A percentile compares a stretch with the other conserved stretches of the same genome.
Conservation (phyloP, 2,113 vertebrate species). For the Cyanoderma ruficeps region DNA sequence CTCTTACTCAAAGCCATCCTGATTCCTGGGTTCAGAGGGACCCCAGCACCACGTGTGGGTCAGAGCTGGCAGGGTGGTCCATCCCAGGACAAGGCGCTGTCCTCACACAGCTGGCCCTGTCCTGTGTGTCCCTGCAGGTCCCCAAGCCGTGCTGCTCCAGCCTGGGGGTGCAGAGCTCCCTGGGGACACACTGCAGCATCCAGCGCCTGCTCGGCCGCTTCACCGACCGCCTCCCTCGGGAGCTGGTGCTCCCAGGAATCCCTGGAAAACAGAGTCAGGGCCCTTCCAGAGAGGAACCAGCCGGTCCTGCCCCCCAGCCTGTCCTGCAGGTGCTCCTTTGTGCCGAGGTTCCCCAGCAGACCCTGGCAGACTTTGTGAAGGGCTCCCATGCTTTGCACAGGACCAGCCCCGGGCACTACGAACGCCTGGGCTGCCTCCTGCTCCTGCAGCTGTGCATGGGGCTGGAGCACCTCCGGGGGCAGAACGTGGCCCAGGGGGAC, state of each 20-base stretch:
- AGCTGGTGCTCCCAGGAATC: background rate
- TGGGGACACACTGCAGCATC: conserved; percentile 71
- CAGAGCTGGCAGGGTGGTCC: background rate
- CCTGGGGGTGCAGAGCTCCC: background rate
- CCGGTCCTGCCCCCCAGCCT: background rate
- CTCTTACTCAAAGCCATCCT: background rate
- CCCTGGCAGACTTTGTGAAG: conserved; percentile 75
- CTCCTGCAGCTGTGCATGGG: conserved; percentile 80
- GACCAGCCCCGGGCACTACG: conserved; percentile 55
- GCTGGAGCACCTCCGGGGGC: conserved; percentile 68
- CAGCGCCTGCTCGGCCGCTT: conserved; percentile 69
- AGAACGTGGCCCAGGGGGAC: conserved; percentile 1
- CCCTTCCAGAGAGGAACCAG: background rate
- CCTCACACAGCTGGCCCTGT: accelerated
- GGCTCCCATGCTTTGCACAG: conserved; percentile 6
- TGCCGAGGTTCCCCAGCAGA: conserved; percentile 76
- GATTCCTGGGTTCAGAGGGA: background rate
- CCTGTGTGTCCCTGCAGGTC: conserved; percentile 40
- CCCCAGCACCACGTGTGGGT: accelerated
- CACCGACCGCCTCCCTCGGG: background rate
- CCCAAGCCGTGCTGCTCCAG: background rate
- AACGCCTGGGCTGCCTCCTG: conserved; percentile 73
- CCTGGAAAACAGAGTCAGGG: background rate
- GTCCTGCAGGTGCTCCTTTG: conserved; percentile 18
- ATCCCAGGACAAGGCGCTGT: background rate